Evolutionary conservation across 2,797 vertebrate species (phyloP).

Genomic region (Amazona ochrocephala): DNA sequence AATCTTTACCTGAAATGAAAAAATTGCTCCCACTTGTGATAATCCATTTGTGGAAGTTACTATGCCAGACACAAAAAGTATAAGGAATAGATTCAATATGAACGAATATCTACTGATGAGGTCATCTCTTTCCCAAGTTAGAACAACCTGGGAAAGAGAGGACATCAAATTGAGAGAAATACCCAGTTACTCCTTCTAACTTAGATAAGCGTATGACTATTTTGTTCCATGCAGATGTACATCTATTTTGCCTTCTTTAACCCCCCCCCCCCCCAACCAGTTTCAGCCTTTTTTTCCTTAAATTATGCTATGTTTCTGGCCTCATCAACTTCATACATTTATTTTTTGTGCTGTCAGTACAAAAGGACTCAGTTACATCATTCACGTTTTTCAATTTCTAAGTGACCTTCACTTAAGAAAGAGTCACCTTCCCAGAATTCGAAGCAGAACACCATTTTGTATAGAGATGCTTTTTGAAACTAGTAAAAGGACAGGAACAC

Average conservation of each 20-base stretch:
- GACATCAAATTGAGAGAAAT: not conserved
- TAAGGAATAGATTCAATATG: not conserved
- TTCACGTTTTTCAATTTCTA: not conserved
- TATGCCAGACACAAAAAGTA: not conserved
- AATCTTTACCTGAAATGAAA: not conserved
- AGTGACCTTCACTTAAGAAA: not conserved
- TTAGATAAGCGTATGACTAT: not conserved
- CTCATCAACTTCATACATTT: not conserved
- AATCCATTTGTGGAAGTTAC: not conserved
- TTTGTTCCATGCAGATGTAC: not conserved
- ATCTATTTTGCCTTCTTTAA: not conserved
- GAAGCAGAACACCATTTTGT: not conserved
- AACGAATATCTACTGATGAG: not conserved
- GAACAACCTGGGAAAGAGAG: not conserved
- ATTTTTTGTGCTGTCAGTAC: not conserved
- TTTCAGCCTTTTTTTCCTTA: not conserved
- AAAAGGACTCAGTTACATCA: not conserved
- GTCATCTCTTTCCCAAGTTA: not conserved
- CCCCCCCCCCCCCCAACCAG: too few relatives aligned
- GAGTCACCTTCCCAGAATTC: not conserved
- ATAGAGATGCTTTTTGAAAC: not conserved
- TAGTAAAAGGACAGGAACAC: not conserved
- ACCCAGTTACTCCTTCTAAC: not conserved
- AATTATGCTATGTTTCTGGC: not conserved
- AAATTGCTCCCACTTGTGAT: not conserved